Evolutionary conservation across 2,888 invertebrate genomes (phyloP), one percentile per base, ranked within the genome.

Genomic region (Spatulosminthurus flaviceps): DNA sequence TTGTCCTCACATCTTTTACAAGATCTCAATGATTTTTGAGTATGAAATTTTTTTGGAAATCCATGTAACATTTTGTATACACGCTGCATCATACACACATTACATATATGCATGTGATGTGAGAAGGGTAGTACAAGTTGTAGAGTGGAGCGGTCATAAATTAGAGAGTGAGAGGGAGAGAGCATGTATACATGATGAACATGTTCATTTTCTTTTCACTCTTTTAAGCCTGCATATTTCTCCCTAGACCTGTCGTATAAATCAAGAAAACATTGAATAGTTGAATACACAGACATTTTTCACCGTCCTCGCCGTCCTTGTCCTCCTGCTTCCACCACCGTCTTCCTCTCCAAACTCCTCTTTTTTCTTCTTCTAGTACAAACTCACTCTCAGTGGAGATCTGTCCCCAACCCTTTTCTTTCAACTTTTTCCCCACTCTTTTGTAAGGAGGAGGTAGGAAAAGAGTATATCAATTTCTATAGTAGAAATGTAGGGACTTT

Each of bases 201-300:
- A 82, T 82, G 82, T 82, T 82, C 82, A 81, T 81, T 82, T 80
- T 80, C 82, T 81, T 81, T 81, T 81, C 81, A 80, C 80, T 81
- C 81, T 82, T 82, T 82, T 82, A 82, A 82, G 78, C 81, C 73
- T 78, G 80, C 79, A 81, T 81, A 82, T 82, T 81, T 80, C 70
- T 67, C 80, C 80, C 75, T 70, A 69, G 78, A 80, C 71, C 73
- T 82, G 82, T 82, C 81, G 73, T 78, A 82, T 82, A 82, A 82
- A 82, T 82, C 82, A 82, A 77, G 76, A 60, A 81, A 76, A 74
- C 74, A 79, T 72, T 74, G 73, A 76, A 80, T 78, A 70, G 80
- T 71, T 79, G 81, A 78, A 78, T 80, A 79, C 79, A 79, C 80
- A 75, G 80, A 77, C 80, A 82, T 80, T 80, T 82, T 82, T 79